Conservation (phyloP, 2,888 invertebrate genomes). For the Hirtodrosophila cameraria region DNA sequence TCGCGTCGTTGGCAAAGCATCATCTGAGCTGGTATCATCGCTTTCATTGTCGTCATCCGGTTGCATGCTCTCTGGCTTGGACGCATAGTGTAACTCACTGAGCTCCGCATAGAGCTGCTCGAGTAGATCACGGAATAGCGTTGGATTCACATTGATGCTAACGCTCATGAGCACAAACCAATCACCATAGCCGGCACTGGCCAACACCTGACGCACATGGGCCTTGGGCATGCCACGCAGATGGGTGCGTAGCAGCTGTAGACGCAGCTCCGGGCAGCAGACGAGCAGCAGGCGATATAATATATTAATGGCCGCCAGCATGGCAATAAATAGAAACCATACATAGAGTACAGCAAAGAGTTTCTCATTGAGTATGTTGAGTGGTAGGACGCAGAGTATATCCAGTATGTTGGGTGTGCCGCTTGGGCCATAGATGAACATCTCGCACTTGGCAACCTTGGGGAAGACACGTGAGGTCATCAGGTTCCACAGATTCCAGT, state of each 20-base stretch:
- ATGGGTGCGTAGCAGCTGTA: constrained; percentile 69
- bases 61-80: background rate
- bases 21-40: background rate
- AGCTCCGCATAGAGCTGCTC: constrained; percentile 82
- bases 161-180: constrained; percentile 91
- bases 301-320: constrained; percentile 87
- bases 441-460: constrained; percentile 93
- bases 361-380: constrained; percentile 92
- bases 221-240: constrained; percentile 65
- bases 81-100: background rate
- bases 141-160: constrained; percentile 90
- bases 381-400: constrained; percentile 89
- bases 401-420: constrained; percentile 93
- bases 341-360: constrained; percentile 90
- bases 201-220: constrained; percentile 62
- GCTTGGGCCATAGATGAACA: constrained; percentile 93
- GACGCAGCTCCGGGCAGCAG: constrained; percentile 82
- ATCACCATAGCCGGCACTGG: constrained; percentile 86
- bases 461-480: constrained; percentile 80
- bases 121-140: constrained; percentile 87
- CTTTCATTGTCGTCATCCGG: background rate
- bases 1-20: background rate
- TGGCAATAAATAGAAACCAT: constrained; percentile 88
- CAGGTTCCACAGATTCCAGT: constrained; percentile 81
- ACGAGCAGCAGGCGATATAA: constrained; percentile 87